Conservation (phyloP, 2,888 invertebrate species). For the Orgyia antiqua region DNA sequence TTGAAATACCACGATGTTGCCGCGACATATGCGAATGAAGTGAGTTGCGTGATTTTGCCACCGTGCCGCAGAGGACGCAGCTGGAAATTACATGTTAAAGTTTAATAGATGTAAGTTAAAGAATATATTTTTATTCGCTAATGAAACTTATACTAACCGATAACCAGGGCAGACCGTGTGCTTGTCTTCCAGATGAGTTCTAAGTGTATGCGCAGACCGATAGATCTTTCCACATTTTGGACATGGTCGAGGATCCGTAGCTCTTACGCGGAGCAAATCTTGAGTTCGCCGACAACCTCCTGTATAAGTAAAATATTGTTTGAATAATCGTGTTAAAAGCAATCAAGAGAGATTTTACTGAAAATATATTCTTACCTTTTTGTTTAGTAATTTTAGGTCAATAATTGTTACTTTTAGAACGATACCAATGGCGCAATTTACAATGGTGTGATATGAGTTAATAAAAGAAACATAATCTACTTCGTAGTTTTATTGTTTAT, state of each 20-base stretch:
- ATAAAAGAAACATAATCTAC: conserved; percentile 46
- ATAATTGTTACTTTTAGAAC: conserved; percentile 16
- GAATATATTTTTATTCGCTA: background rate
- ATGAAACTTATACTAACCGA: conserved; percentile 45
- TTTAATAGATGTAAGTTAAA: no score
- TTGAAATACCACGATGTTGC: conserved; percentile 94
- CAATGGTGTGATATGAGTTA: no score
- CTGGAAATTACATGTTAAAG: conserved; percentile 41
- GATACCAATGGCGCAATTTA: conserved; percentile 7
- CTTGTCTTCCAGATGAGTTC: conserved; percentile 95
- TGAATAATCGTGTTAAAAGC: background rate
- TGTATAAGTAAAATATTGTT: conserved; percentile 25
- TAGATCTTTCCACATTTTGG: conserved; percentile 96
- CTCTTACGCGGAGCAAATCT: conserved; percentile 91
- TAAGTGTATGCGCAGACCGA: conserved; percentile 92
- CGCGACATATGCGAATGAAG: conserved; percentile 96
- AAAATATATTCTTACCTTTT: conserved; percentile 24
- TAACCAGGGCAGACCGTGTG: conserved; percentile 96
- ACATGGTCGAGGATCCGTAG: conserved; percentile 94
- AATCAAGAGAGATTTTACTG: background rate
- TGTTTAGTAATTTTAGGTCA: conserved; percentile 10
- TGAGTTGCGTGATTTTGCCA: conserved; percentile 94
- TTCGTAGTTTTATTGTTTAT: conserved; percentile 75
- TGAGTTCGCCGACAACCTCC: conserved; percentile 86
- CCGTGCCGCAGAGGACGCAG: conserved; percentile 94